Evolutionary conservation across 2,113 vertebrate species (phyloP).

Genomic region (Galemys pyrenaicus): DNA sequence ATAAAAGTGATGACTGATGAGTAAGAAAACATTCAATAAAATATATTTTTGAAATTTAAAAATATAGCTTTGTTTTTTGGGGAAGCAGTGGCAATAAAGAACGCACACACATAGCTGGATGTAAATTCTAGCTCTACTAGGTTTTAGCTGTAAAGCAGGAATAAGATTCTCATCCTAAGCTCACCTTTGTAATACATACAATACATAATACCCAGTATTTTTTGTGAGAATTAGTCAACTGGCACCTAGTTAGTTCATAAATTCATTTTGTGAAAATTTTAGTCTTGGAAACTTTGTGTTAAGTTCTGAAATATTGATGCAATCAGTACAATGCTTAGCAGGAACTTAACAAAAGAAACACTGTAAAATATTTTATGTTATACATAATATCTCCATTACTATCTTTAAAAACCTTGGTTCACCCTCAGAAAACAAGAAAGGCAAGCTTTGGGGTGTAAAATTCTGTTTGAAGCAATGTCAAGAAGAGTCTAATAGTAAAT

Average conservation of each 20-base stretch:
- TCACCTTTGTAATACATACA: constrained; percentile 10
- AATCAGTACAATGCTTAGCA: background rate
- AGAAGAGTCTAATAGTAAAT: background rate
- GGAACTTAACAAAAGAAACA: background rate
- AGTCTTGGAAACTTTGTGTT: constrained; percentile 5
- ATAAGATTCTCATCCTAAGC: background rate
- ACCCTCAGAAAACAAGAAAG: constrained; percentile 22
- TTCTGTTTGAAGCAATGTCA: background rate
- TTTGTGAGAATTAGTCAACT: background rate
- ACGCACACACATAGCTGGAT: background rate
- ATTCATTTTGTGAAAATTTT: constrained; percentile 5
- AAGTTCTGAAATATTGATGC: background rate
- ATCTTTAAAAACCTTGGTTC: background rate
- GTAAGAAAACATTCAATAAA: background rate
- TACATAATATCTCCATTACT: background rate
- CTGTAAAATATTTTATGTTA: background rate
- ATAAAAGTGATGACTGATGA: background rate
- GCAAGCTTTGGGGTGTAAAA: background rate
- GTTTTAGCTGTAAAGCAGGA: background rate
- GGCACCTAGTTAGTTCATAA: background rate
- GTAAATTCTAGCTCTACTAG: constrained; percentile 18
- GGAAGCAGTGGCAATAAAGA: background rate
- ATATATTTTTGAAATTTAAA: background rate
- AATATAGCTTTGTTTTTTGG: background rate
- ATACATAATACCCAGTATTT: background rate